These are phyloP conservation scores for Drosophila greeni DNA, from an alignment of 2,888 invertebrate species.

Conservation along the genomic window DNA sequence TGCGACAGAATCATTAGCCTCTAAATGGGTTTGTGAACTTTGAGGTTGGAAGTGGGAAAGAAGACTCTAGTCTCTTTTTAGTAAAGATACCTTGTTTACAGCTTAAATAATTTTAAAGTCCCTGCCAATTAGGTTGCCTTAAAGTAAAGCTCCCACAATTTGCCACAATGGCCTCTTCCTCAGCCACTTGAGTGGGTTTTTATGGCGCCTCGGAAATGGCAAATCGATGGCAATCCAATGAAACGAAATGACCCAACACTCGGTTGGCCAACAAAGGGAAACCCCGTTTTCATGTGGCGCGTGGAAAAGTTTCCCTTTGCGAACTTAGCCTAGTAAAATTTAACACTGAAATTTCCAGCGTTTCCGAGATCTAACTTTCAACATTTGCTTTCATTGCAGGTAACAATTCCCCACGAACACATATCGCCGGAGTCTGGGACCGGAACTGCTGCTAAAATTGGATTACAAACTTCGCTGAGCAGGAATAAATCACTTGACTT, in stretches of 20 bases:
- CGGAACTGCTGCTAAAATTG: slow-evolving; percentile 38
- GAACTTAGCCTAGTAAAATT: slow-evolving; percentile 29
- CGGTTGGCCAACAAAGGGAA: slow-evolving; percentile 9
- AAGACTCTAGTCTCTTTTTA: background rate
- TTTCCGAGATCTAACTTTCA: slow-evolving; percentile 27
- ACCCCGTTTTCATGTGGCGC: slow-evolving; percentile 14
- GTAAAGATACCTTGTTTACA: background rate
- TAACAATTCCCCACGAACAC: background rate
- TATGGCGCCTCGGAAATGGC: slow-evolving; percentile 14
- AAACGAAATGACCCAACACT: slow-evolving; percentile 30
- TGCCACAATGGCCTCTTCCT: slow-evolving; percentile 1
- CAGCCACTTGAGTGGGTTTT: slow-evolving; percentile 17
- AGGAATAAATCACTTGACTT: slow-evolving; percentile 56
- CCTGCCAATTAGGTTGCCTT: slow-evolving; percentile 16
- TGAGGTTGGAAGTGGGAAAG: no score
- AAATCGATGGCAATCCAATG: slow-evolving; percentile 38
- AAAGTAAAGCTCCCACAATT: slow-evolving; percentile 7
- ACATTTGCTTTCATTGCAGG: slow-evolving; percentile 40
- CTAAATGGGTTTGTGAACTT: slow-evolving; percentile 15
- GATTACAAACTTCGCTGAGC: slow-evolving; percentile 57
- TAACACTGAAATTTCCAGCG: slow-evolving; percentile 1
- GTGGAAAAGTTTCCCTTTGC: slow-evolving; percentile 21
- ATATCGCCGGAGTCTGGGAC: slow-evolving; percentile 6
- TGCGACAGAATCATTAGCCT: slow-evolving; percentile 36
- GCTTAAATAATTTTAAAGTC: background rate